Percentiles rank a stretch among this genome's conserved stretches.
Evolutionary conservation across 2,113 vertebrate genomes (phyloP).

Genomic region (Pedionomus torquatus): DNA sequence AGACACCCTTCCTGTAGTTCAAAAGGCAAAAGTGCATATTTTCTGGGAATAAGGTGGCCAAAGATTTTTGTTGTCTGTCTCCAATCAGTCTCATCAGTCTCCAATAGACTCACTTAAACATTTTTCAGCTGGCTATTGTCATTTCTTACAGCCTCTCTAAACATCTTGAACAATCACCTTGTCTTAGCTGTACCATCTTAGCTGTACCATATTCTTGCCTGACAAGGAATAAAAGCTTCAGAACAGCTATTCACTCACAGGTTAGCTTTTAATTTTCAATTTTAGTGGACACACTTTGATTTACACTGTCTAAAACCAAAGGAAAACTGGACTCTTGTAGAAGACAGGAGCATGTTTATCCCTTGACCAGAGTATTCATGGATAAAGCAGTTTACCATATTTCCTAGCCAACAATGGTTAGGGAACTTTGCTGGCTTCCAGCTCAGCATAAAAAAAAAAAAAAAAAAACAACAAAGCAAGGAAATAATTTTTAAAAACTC

Average conservation of each 20-base stretch:
- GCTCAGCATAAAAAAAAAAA: not conserved
- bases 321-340: not conserved
- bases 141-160: not conserved
- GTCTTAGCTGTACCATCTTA: not conserved
- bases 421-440: not conserved
- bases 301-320: not conserved
- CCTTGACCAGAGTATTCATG: not conserved
- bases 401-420: not conserved
- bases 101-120: not conserved
- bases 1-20: not conserved
- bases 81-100: not conserved
- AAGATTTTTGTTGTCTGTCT: not conserved
- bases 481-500: too few relatives aligned
- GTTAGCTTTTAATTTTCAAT: not conserved
- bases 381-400: not conserved
- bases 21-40: not conserved
- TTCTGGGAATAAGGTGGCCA: not conserved
- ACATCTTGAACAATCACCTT: not conserved
- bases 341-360: not conserved
- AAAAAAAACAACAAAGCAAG: too few relatives aligned
- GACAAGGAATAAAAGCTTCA: not conserved
- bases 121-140: not conserved
- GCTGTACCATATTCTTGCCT: not conserved
- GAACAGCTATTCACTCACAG: not conserved
- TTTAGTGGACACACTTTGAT: not conserved